Percentiles rank a stretch among this genome's conserved stretches.
These are phyloP conservation scores for Junonia oenone DNA, from an alignment of 2,888 invertebrate species.

Conservation along the genomic window DNA sequence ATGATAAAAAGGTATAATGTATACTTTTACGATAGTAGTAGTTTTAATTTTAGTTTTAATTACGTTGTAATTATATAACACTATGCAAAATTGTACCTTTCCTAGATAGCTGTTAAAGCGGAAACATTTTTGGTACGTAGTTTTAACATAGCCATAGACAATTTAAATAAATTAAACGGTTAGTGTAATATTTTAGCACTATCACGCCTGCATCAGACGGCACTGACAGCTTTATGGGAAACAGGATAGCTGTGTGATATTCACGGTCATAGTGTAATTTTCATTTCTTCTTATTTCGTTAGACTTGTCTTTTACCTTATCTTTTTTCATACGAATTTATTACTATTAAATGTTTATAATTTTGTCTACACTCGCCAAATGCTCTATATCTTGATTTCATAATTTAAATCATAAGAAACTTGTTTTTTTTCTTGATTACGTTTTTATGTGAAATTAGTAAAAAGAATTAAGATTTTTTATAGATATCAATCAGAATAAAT, in stretches of 20 bases:
- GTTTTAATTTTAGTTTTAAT: too few species aligned
- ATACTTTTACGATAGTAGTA: background rate
- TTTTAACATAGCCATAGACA: background rate
- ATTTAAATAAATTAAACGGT: slow-evolving; percentile 16
- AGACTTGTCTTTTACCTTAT: background rate
- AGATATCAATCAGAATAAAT: background rate
- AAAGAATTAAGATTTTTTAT: background rate
- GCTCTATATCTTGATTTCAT: background rate
- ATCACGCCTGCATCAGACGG: slow-evolving; percentile 17
- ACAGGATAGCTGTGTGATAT: slow-evolving; percentile 18
- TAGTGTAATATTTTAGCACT: slow-evolving; percentile 16
- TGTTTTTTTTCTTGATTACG: background rate
- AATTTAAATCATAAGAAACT: background rate
- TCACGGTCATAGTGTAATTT: slow-evolving; percentile 10
- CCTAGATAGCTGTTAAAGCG: background rate
- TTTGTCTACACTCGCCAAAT: background rate
- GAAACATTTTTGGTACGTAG: background rate
- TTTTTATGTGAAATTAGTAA: background rate
- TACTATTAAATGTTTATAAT: background rate
- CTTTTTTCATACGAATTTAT: background rate
- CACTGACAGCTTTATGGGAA: slow-evolving; percentile 20
- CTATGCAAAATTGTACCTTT: background rate
- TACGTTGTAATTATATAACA: too few species aligned
- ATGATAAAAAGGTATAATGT: too few species aligned
- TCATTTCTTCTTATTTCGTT: slow-evolving; percentile 1